A percentile compares a stretch with the other conserved stretches of the same genome.
Evolutionary conservation across 2,113 vertebrate species (phyloP).

Genomic region (Gulo gulo): DNA sequence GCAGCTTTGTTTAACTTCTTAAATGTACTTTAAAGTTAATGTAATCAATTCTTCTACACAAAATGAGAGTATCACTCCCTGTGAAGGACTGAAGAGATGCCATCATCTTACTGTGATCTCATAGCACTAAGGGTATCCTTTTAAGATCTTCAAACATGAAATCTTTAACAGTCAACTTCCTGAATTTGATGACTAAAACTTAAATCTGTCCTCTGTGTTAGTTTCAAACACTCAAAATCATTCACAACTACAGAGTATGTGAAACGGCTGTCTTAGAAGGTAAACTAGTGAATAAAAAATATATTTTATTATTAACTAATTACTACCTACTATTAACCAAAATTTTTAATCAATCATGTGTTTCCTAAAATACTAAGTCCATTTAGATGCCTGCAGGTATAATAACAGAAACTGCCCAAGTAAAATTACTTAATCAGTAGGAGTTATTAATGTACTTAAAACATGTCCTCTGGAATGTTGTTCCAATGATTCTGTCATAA

Average conservation of each 20-base stretch:
- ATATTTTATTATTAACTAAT: neutral
- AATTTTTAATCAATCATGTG: neutral
- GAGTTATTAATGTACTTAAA: neutral
- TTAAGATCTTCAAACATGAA: conserved; percentile 50
- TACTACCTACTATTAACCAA: neutral
- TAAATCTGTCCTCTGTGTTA: neutral
- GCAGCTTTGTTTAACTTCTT: neutral
- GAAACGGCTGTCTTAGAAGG: neutral
- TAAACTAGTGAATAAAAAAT: neutral
- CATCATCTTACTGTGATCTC: conserved; percentile 39
- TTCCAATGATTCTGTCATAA: neutral
- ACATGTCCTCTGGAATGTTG: neutral
- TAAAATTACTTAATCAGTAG: neutral
- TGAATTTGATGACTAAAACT: conserved; percentile 28
- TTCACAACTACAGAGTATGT: neutral
- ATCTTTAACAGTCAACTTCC: conserved; percentile 18
- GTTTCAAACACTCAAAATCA: neutral
- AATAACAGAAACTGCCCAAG: neutral
- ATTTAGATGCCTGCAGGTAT: neutral
- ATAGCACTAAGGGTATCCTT: conserved; percentile 54
- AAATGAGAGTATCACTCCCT: neutral
- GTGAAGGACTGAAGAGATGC: conserved; percentile 47
- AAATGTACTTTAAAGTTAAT: conserved; percentile 22
- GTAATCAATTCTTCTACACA: conserved; percentile 35
- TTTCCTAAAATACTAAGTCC: neutral